phyloP scores from a whole-genome alignment of 1,140 invertebrate genomes.

The Pseudomyrmex flavicornis region DNA sequence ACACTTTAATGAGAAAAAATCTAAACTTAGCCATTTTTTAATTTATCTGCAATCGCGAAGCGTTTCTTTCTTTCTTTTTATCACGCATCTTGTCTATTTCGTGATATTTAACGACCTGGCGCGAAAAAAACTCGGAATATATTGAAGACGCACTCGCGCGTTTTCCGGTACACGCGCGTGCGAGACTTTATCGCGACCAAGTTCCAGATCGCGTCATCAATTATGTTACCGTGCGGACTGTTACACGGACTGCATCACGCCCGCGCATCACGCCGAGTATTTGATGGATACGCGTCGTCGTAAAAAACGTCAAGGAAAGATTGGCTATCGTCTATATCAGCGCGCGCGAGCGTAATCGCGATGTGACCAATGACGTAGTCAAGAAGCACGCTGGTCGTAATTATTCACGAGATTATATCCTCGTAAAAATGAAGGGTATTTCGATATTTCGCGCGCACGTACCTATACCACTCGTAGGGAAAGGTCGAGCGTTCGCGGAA shows the following conservation, averaged over 20 bases:
- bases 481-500: slow-evolving; percentile 46
- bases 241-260: slow-evolving; percentile 32
- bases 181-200: slow-evolving; percentile 53
- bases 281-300: slow-evolving; percentile 47
- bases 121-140: background rate
- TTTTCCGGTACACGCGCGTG: slow-evolving; percentile 57
- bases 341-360: slow-evolving; percentile 57
- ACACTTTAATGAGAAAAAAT: too few relatives aligned
- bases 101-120: slow-evolving; percentile 2
- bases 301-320: slow-evolving; percentile 59
- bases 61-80: too few relatives aligned
- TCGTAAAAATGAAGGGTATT: slow-evolving; percentile 33
- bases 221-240: slow-evolving; percentile 53
- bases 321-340: slow-evolving; percentile 65
- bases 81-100: background rate
- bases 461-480: background rate
- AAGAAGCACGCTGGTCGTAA: background rate
- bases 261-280: slow-evolving; percentile 9
- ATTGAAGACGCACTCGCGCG: background rate
- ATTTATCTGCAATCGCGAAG: too few relatives aligned
- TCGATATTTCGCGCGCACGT: slow-evolving; percentile 35
- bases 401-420: slow-evolving; percentile 27
- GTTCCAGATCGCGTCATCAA: slow-evolving; percentile 65
- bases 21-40: too few relatives aligned
- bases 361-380: slow-evolving; percentile 29